Base-by-base conservation (phyloP, 1,140 invertebrate genomes). In the Zaprionus capensis region DNA sequence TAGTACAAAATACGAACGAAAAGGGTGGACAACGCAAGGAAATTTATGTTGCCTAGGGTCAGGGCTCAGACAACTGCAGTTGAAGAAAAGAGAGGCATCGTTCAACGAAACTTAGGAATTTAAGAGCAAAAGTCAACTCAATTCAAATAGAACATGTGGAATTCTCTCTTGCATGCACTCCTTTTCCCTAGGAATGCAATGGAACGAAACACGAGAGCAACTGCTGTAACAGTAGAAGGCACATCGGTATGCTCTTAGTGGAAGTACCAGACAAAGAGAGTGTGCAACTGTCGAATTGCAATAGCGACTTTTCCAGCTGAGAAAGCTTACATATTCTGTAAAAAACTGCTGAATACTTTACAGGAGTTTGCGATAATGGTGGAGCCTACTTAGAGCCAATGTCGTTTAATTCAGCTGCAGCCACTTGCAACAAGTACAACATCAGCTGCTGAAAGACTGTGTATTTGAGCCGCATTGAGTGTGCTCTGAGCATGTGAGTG, bases 41-140 rank as follows among this genome's bases (percentile, higher is more conserved):
- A 87, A 83, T 88, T 78, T 64, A 88, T 87, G 80, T 87, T 88
- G 78, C 56, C 81, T 59, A 65, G 78, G 80, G 83, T 87, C 84
- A 88, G 74, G 78, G 65, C 68, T 69, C 70, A 38, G 5, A 1
- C 34, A 62, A 80, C 59, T 44, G 56, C 63, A 76, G 14, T 64
- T 64, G 55, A 61, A 65, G 24, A 49, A 36, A 62, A 70, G 51
- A 74, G 66, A 12, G 36, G 11, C 6, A 2, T 2, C 15, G 0
- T 56, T 38, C 22, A 56, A 66, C 15, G 14, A 24, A 28, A 31
- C 20, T 14, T 7, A 11, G 7, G 9, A 31, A 36, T 9, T 51
- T 51, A 58, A 36, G 26, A 58, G 56, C 1, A 58, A 31, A 58
- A 62, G 7, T 20, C 14, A 11, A 24, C 11, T 51, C 24, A 46